Evolutionary conservation across 2,113 vertebrate genomes (phyloP).

Genomic region (Nannospalax galili): DNA sequence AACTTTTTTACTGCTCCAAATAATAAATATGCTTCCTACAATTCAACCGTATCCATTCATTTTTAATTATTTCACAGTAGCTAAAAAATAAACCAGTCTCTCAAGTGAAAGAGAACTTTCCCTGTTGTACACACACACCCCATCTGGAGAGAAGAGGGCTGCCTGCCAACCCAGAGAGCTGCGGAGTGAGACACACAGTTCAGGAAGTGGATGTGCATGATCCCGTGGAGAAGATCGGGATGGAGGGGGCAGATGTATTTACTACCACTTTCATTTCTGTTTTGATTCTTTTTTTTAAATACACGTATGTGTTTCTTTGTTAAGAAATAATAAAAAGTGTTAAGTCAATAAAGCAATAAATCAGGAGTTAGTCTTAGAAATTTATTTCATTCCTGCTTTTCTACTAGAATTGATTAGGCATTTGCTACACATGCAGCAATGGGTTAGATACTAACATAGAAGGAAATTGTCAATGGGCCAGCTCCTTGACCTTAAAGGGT

Average conservation of each 20-base stretch:
- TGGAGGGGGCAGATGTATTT: neutral
- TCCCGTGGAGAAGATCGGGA: neutral
- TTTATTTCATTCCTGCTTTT: neutral
- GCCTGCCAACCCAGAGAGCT: neutral
- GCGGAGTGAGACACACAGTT: neutral
- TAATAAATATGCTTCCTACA: constrained; percentile 70
- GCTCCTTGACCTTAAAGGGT: neutral
- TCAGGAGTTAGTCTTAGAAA: neutral
- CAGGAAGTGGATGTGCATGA: fast-evolving
- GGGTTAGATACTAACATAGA: neutral
- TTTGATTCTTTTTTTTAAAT: neutral
- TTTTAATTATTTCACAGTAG: constrained; percentile 65
- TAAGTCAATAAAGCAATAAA: neutral
- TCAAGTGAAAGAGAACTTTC: constrained; percentile 44
- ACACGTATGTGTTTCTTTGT: neutral
- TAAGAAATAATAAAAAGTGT: neutral
- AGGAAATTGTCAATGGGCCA: neutral
- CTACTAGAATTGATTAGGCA: neutral
- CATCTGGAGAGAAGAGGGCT: neutral
- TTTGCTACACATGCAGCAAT: neutral
- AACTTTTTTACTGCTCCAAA: constrained; percentile 70
- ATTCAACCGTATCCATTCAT: constrained; percentile 64
- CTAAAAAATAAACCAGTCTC: constrained; percentile 48
- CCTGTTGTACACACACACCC: neutral
- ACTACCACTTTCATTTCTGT: neutral